Evolutionary conservation across 2,113 vertebrate species (phyloP), one percentile per base, ranked within the genome.

Genomic region (Patagioenas fasciata): DNA sequence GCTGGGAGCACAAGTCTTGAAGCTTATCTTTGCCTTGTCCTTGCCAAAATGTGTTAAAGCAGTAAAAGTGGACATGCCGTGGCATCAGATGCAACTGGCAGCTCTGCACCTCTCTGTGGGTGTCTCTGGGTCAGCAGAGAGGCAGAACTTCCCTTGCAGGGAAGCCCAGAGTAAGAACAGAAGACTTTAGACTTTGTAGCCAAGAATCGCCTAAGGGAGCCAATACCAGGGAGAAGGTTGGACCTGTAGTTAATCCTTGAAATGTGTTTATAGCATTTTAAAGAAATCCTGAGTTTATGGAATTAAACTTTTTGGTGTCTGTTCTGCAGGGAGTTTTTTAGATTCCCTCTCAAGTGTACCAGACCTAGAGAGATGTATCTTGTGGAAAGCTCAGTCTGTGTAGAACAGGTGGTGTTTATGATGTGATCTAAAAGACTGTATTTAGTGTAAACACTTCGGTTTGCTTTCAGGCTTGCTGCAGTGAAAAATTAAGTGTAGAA

Each of bases 401-500:
- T 93, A 87, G 80, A 94, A 69, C 88, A 92, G 91, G 85, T 93
- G 73, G 54, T 92, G 92, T 90, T 95, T 91, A 62, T 91, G 65
- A 87, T 85, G 77, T 75, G 80, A 92, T 91, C 88, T 93, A 81
- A 92, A 85, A 95, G 57, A 40, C 88, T 92, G 54, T 93, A 75
- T 97, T 89, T 91, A 87, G 62, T 87, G 66, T 96, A 94, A 96
- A 95, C 84, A 69, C 25, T 87, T 96, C 15, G 77, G 44, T 87
- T 93, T 89, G 51, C 72, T 94, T 96, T 95, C 66, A 85, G 71
- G 47, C 66, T 96, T 89, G 44, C 66, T 93, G 34, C 47, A 56
- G 83, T 94, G 73, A 70, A 95, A 81, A 95, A 86, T 47, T 72
- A 79, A 94, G 50, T 31, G 18, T 92, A 62, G 83, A 82, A 77